phyloP scores from a whole-genome alignment of 1,140 invertebrate species.

The Drosophila nikananu region DNA sequence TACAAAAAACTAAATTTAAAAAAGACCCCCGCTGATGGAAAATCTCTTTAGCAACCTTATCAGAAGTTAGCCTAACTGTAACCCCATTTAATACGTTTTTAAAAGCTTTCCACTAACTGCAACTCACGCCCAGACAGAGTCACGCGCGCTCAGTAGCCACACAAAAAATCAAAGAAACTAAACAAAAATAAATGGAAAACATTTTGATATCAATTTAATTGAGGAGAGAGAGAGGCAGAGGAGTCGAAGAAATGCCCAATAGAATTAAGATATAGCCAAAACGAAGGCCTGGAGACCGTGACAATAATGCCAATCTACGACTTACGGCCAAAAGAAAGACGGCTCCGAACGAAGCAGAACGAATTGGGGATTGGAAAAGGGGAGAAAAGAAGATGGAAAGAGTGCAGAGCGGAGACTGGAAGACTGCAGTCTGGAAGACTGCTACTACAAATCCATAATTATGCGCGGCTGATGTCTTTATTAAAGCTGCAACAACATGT shows the following conservation, averaged over 20 bases:
- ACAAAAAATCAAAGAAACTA: conserved; percentile 29
- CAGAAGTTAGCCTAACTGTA: conserved; percentile 37
- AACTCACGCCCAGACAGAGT: conserved; percentile 39
- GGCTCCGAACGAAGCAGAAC: conserved; percentile 74
- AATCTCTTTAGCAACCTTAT: conserved; percentile 32
- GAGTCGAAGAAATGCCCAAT: conserved; percentile 42
- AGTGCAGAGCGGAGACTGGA: conserved; percentile 5
- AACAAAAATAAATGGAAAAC: conserved; percentile 61
- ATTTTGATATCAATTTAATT: conserved; percentile 71
- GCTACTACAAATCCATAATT: conserved; percentile 82
- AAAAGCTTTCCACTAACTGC: conserved; percentile 42
- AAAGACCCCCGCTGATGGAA: conserved; percentile 14
- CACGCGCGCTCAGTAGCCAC: conserved; percentile 52
- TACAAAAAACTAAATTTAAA: not conserved
- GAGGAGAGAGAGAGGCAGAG: conserved; percentile 25
- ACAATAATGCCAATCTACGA: conserved; percentile 84
- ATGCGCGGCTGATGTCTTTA: conserved; percentile 83
- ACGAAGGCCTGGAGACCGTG: conserved; percentile 48
- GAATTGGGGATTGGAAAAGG: conserved; percentile 67
- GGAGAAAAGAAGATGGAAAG: conserved; percentile 12
- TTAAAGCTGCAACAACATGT: conserved; percentile 82
- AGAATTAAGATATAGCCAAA: conserved; percentile 67
- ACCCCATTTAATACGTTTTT: conserved; percentile 30
- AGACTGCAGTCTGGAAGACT: conserved; percentile 8
- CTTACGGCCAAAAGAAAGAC: conserved; percentile 67